phyloP scores from a whole-genome alignment of 92 coral and sea anemone species.

The Porites divaricata region DNA sequence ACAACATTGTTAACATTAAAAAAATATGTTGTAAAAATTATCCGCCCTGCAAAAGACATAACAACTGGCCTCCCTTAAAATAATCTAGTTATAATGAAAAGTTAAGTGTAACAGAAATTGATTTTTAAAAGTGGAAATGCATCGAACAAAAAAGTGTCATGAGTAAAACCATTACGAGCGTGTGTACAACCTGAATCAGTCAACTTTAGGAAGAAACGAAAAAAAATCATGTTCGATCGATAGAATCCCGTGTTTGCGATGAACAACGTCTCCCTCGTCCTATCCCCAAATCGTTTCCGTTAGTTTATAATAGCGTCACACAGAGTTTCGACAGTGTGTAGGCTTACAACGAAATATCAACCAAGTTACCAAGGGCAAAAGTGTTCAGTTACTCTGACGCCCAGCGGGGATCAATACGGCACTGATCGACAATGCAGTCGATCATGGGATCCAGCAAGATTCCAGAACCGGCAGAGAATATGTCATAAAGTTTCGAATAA shows the following conservation, averaged over 20 bases:
- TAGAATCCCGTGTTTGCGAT: too few species aligned
- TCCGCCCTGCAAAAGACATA: conserved; percentile 2
- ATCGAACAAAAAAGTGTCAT: too few species aligned
- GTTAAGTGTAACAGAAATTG: not conserved
- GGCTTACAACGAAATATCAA: conserved; percentile 15
- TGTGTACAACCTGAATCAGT: too few species aligned
- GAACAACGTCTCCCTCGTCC: too few species aligned
- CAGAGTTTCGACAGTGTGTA: conserved; percentile 12
- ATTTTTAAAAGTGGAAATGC: not conserved
- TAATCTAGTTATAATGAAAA: not conserved
- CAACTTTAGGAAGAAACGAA: too few species aligned
- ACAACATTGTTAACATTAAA: too few species aligned
- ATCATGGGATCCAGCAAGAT: too few species aligned
- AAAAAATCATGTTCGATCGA: too few species aligned
- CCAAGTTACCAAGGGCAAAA: not conserved
- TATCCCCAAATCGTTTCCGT: not conserved
- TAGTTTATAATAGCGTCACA: conserved; percentile 16
- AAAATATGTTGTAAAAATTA: not conserved
- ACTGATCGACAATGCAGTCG: too few species aligned
- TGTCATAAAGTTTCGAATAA: not conserved
- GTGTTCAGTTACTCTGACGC: not conserved
- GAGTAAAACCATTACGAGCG: not conserved
- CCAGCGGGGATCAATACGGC: too few species aligned
- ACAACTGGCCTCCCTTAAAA: conserved; percentile 10
- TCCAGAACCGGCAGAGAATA: too few species aligned